These are phyloP conservation scores for Lutraria lutraria DNA, from an alignment of 2,888 invertebrate genomes.

Conservation along the genomic window DNA sequence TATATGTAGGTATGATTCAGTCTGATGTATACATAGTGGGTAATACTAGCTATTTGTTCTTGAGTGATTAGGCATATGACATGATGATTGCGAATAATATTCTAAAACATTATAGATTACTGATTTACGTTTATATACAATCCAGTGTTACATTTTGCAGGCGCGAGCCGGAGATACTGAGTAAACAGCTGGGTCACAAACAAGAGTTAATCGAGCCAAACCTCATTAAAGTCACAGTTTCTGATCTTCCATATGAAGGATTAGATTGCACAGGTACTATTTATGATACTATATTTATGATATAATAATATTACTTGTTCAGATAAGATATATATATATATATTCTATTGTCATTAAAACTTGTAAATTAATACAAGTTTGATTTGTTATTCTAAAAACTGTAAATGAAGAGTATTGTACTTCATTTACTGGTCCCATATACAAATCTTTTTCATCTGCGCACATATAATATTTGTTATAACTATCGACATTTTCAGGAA, in stretches of 20 bases:
- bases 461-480: too few relatives aligned
- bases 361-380: too few relatives aligned
- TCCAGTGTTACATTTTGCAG: background rate
- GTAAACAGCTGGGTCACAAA: constrained; percentile 46
- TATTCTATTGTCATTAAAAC: too few relatives aligned
- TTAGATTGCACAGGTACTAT: constrained; percentile 42
- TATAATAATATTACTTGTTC: too few relatives aligned
- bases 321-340: too few relatives aligned
- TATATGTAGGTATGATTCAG: background rate
- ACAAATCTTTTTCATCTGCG: too few relatives aligned
- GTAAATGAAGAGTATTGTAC: too few relatives aligned
- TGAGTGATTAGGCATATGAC: background rate
- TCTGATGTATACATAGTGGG: background rate
- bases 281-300: too few relatives aligned
- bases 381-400: too few relatives aligned
- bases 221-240: constrained; percentile 38
- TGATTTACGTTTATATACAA: background rate
- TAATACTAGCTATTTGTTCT: background rate
- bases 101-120: background rate
- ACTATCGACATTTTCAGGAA: constrained; percentile 31
- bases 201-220: constrained; percentile 45
- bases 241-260: constrained; percentile 52
- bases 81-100: too few relatives aligned
- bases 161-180: constrained; percentile 7
- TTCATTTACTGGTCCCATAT: too few relatives aligned